These are phyloP conservation scores for Pristiophorus japonicus DNA, from an alignment of 2,113 vertebrate genomes.

Conservation along the genomic window DNA sequence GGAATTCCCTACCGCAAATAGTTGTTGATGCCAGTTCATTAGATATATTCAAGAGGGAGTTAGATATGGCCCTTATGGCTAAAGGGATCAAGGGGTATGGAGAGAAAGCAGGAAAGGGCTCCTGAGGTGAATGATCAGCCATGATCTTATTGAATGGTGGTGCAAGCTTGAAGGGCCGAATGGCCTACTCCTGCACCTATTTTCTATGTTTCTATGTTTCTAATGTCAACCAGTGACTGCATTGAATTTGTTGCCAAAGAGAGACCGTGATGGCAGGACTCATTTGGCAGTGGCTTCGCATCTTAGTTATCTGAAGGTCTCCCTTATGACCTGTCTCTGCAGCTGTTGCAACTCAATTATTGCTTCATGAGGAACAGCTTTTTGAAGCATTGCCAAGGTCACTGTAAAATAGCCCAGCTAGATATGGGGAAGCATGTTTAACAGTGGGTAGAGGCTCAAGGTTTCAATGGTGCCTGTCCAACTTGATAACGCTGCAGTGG, in stretches of 20 bases:
- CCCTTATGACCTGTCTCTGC: not conserved
- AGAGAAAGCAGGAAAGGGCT: too few species aligned
- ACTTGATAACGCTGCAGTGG: not conserved
- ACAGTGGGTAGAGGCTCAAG: not conserved
- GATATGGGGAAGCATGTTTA: not conserved
- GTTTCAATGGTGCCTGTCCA: not conserved
- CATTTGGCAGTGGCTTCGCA: not conserved
- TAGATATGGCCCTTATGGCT: too few species aligned
- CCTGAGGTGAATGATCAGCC: too few species aligned
- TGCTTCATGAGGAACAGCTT: not conserved
- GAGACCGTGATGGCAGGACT: not conserved
- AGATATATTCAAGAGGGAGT: too few species aligned
- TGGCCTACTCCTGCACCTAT: too few species aligned
- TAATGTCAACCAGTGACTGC: not conserved
- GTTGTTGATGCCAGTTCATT: too few species aligned
- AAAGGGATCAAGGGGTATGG: too few species aligned
- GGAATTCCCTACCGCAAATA: too few species aligned
- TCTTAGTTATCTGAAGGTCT: not conserved
- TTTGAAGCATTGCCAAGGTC: not conserved
- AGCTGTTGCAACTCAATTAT: not conserved
- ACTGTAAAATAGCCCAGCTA: not conserved
- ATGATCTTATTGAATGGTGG: too few species aligned
- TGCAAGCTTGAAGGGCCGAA: too few species aligned
- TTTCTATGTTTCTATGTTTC: too few species aligned
- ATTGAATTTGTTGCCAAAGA: not conserved